These are phyloP conservation scores for Phyllotis vaccarum DNA, from an alignment of 2,797 vertebrate species.

Conservation along the genomic window DNA sequence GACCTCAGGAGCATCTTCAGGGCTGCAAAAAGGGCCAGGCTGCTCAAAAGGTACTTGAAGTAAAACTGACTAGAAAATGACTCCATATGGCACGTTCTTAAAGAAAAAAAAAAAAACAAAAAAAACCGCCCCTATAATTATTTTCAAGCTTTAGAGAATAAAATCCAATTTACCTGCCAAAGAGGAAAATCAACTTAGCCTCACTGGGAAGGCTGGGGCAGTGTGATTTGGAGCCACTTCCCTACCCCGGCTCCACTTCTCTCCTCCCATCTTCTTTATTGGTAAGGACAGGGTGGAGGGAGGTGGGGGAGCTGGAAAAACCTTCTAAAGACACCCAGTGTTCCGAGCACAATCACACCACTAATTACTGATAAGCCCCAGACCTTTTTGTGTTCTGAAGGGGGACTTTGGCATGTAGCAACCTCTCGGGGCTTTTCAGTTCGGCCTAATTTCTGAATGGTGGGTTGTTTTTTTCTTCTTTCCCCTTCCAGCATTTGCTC, in stretches of 20 bases:
- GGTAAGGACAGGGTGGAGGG: slow-evolving; percentile 57
- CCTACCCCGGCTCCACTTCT: neutral
- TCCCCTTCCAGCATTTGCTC: slow-evolving; percentile 37
- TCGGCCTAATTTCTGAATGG: slow-evolving; percentile 84
- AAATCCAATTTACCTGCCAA: slow-evolving; percentile 86
- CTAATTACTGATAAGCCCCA: slow-evolving; percentile 90
- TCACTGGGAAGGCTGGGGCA: neutral
- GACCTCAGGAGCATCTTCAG: neutral
- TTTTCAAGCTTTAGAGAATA: slow-evolving; percentile 73
- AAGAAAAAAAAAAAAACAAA: slow-evolving; percentile 62
- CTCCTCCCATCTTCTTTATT: slow-evolving; percentile 20
- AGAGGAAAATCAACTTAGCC: slow-evolving; percentile 57
- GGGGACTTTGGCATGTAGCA: slow-evolving; percentile 86
- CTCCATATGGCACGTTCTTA: slow-evolving; percentile 30
- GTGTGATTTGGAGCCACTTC: slow-evolving; percentile 79
- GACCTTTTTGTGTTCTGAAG: slow-evolving; percentile 87
- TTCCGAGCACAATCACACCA: slow-evolving; percentile 88
- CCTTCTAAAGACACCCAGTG: slow-evolving; percentile 83
- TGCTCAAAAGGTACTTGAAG: slow-evolving; percentile 66
- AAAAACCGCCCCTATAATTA: slow-evolving; percentile 62
- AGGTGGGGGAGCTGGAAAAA: slow-evolving; percentile 83
- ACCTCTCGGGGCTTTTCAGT: slow-evolving; percentile 88
- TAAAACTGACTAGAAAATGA: slow-evolving; percentile 65
- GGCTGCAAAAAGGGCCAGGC: slow-evolving; percentile 75
- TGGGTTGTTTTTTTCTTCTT: neutral